These are phyloP conservation scores for Clivina fossor DNA, from an alignment of 2,888 invertebrate genomes.

Conservation along the genomic window DNA sequence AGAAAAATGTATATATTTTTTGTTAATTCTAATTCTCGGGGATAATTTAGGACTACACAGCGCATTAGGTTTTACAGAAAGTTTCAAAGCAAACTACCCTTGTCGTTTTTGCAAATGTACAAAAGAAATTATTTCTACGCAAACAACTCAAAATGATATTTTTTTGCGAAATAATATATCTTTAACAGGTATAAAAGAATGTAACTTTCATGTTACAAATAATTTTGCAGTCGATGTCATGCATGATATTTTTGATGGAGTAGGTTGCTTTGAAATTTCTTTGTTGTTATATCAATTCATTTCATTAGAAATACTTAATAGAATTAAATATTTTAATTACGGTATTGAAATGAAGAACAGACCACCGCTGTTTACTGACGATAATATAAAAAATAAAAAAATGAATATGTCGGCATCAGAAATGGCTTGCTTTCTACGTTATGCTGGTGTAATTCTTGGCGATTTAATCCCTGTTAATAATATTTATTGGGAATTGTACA, in stretches of 20 bases:
- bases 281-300: slow-evolving; percentile 5
- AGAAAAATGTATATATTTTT: slow-evolving; percentile 31
- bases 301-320: not conserved
- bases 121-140: slow-evolving; percentile 26
- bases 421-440: not conserved
- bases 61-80: slow-evolving; percentile 35
- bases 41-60: slow-evolving; percentile 37
- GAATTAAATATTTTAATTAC: slow-evolving; percentile 3
- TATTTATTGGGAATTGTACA: too few species aligned
- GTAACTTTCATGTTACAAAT: slow-evolving; percentile 11
- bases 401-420: slow-evolving; percentile 9
- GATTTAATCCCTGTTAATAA: too few species aligned
- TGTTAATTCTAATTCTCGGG: slow-evolving; percentile 30
- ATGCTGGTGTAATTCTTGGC: not conserved
- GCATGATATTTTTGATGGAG: slow-evolving; percentile 21
- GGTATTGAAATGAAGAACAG: not conserved
- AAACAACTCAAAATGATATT: slow-evolving; percentile 34
- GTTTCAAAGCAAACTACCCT: slow-evolving; percentile 28
- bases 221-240: slow-evolving; percentile 15
- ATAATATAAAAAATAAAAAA: slow-evolving; percentile 1
- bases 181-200: slow-evolving; percentile 25
- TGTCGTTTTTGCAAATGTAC: slow-evolving; percentile 38
- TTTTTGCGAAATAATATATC: slow-evolving; percentile 21
- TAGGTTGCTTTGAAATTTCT: slow-evolving; percentile 14
- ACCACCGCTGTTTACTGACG: slow-evolving; percentile 1